These are phyloP conservation scores for Sturnira hondurensis DNA, from an alignment of 2,113 vertebrate genomes.

Conservation along the genomic window DNA sequence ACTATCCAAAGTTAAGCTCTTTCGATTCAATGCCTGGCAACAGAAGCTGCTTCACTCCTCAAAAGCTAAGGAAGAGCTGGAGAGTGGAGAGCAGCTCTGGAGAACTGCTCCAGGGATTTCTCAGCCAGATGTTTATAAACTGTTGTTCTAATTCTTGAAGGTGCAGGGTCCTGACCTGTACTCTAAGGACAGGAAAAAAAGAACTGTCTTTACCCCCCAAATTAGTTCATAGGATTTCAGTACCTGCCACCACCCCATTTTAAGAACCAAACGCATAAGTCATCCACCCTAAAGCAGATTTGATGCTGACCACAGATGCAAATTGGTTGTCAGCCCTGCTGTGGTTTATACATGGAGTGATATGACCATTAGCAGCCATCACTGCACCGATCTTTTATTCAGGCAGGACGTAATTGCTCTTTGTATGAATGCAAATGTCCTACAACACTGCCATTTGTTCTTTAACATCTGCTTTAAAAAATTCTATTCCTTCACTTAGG, in stretches of 20 bases:
- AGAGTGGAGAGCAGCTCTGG: background rate
- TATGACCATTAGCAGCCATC: background rate
- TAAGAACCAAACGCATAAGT: background rate
- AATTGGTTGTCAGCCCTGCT: background rate
- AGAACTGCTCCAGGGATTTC: conserved; percentile 25
- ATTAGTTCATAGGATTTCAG: background rate
- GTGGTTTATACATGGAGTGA: background rate
- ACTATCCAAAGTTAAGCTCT: conserved; percentile 22
- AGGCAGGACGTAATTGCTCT: background rate
- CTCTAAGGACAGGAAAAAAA: background rate
- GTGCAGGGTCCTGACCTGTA: background rate
- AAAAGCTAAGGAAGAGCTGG: conserved; percentile 48
- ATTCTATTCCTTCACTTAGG: background rate
- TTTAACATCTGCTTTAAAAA: background rate
- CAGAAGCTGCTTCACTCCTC: background rate
- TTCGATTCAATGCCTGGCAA: conserved; percentile 37
- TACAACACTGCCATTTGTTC: background rate
- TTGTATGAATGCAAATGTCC: background rate
- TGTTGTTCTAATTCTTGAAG: background rate
- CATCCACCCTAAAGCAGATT: background rate
- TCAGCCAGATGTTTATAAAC: conserved; percentile 28
- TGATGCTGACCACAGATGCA: background rate
- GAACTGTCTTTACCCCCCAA: background rate
- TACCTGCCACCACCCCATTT: background rate
- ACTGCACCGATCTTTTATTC: background rate